Conservation (phyloP, 1,140 invertebrate genomes). For the Pantala flavescens region DNA sequence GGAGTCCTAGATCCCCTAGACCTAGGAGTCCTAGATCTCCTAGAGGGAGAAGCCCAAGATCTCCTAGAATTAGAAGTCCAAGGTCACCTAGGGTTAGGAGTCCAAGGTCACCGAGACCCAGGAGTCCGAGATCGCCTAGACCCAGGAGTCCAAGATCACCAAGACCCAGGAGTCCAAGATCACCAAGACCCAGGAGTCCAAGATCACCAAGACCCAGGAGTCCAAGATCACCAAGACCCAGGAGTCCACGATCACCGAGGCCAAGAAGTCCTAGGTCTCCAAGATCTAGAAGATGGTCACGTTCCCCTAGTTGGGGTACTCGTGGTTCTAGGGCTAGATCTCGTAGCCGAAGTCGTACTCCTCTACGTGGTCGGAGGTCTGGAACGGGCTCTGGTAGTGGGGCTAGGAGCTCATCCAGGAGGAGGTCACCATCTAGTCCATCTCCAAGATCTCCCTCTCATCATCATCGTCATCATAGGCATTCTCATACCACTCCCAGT, state of each 20-base stretch:
- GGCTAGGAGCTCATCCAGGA: neutral
- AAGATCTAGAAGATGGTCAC: neutral
- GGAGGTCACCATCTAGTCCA: constrained; percentile 30
- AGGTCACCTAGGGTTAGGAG: constrained; percentile 24
- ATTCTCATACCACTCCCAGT: constrained; percentile 13
- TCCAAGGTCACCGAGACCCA: constrained; percentile 24
- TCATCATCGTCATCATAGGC: neutral
- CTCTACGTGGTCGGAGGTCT: neutral
- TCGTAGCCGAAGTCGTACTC: neutral
- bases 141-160: neutral
- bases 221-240: neutral
- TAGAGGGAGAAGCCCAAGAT: neutral
- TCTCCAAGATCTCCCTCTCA: constrained; percentile 16
- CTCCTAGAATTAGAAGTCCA: neutral
- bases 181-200: neutral
- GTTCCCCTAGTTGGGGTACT: neutral
- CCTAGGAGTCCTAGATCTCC: neutral
- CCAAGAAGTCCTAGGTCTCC: constrained; percentile 14
- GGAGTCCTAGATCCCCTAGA: neutral
- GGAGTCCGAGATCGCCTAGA: neutral
- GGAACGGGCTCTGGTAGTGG: neutral
- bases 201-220: neutral
- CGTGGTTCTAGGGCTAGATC: neutral
- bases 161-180: neutral
- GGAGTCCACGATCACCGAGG: constrained; percentile 15